Evolutionary conservation across 2,113 vertebrate species (phyloP).

Genomic region (Clupea harengus): DNA sequence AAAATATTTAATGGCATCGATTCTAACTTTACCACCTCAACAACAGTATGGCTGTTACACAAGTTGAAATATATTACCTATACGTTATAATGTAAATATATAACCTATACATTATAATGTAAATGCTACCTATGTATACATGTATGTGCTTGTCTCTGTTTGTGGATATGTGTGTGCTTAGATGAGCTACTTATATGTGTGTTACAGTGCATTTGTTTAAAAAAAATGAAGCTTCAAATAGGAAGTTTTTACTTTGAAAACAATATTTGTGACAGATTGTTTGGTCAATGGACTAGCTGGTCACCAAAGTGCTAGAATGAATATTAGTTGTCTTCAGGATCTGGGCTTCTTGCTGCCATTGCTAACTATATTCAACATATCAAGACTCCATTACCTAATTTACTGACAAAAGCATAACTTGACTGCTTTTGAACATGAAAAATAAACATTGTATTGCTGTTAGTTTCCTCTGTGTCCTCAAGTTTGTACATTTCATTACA

Average conservation of each 20-base stretch:
- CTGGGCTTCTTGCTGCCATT: neutral
- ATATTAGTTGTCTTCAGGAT: neutral
- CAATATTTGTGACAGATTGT: neutral
- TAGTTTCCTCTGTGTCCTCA: neutral
- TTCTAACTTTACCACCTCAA: neutral
- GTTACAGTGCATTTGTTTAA: neutral
- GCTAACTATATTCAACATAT: neutral
- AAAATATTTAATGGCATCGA: neutral
- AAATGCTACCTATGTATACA: neutral
- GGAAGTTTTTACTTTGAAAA: neutral
- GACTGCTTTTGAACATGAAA: neutral
- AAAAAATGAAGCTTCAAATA: neutral
- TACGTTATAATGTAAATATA: neutral
- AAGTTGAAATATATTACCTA: neutral
- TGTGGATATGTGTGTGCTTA: neutral
- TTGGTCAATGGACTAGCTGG: neutral
- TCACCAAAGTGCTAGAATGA: neutral
- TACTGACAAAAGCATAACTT: neutral
- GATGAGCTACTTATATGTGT: neutral
- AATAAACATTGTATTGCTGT: neutral
- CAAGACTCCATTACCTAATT: conserved; percentile 4
- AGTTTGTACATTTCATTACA: neutral
- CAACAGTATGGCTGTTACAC: neutral
- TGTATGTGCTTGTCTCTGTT: neutral
- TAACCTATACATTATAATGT: neutral